phyloP scores from a whole-genome alignment of 2,888 invertebrate species.

The Meteorus colon region DNA sequence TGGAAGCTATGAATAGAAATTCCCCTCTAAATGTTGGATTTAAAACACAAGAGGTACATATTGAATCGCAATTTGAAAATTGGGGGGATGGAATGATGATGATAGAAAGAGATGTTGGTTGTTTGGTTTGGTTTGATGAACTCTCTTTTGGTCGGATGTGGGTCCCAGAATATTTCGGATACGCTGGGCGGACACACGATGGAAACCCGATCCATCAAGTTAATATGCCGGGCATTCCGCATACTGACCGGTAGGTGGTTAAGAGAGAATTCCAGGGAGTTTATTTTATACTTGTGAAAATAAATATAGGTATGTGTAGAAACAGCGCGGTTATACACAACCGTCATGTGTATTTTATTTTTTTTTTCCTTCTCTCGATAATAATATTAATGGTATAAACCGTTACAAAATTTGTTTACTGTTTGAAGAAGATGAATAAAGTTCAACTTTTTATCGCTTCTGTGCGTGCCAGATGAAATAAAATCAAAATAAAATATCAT shows the following conservation, averaged over 20 bases:
- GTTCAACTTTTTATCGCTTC: background rate
- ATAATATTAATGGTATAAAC: conserved; percentile 23
- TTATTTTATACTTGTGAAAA: conserved; percentile 15
- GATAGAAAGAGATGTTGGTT: background rate
- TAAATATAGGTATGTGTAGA: conserved; percentile 1
- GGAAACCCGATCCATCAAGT: conserved; percentile 47
- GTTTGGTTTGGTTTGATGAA: conserved; percentile 4
- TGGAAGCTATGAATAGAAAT: no score
- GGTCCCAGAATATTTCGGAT: conserved; percentile 13
- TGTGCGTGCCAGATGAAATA: background rate
- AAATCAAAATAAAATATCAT: background rate
- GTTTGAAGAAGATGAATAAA: conserved; percentile 9
- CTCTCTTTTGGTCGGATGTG: background rate
- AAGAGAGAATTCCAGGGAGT: conserved; percentile 44
- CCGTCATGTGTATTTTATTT: conserved; percentile 28
- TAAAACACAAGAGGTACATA: no score
- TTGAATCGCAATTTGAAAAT: no score
- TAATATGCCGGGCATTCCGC: conserved; percentile 50
- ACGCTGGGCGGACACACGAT: conserved; percentile 5
- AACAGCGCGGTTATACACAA: conserved; percentile 13
- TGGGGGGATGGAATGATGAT: background rate
- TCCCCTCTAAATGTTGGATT: no score
- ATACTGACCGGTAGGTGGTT: conserved; percentile 43
- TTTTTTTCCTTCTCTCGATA: background rate
- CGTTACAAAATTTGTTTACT: conserved; percentile 25